Evolutionary conservation across 2,113 vertebrate species (phyloP).

Genomic region (Anthoscopus minutus): DNA sequence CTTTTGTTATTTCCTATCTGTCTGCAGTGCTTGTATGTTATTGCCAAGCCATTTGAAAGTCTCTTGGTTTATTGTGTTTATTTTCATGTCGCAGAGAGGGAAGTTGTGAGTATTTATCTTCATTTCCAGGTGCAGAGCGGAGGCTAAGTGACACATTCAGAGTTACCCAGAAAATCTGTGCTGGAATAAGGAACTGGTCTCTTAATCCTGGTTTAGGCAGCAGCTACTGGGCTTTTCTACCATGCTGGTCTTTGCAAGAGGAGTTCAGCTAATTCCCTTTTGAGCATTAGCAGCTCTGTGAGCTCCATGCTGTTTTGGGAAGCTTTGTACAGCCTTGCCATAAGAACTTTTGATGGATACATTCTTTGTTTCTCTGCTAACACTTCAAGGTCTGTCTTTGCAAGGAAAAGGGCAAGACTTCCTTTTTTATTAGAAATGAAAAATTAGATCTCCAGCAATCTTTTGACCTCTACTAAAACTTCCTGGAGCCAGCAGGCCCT

Average conservation of each 20-base stretch:
- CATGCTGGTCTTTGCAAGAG: background rate
- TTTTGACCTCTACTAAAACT: constrained; percentile 33
- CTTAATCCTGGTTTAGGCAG: background rate
- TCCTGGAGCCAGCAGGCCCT: constrained; percentile 22
- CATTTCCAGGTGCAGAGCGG: constrained; percentile 40
- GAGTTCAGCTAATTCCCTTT: background rate
- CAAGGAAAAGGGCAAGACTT: constrained; percentile 49
- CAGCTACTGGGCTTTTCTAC: background rate
- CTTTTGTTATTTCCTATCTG: constrained; percentile 55
- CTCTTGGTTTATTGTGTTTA: constrained; percentile 30
- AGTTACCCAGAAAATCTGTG: constrained; percentile 23
- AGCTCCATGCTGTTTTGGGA: background rate
- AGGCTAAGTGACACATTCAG: background rate
- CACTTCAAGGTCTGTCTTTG: constrained; percentile 36
- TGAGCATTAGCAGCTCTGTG: background rate
- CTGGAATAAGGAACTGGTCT: background rate
- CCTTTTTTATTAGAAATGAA: constrained; percentile 36
- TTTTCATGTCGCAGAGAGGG: constrained; percentile 35
- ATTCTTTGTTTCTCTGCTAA: constrained; percentile 11
- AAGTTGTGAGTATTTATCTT: constrained; percentile 44
- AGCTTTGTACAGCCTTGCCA: background rate
- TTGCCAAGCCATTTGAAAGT: constrained; percentile 30
- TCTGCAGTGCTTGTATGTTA: background rate
- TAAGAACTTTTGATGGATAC: constrained; percentile 16
- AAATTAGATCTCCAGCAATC: constrained; percentile 28